Evolutionary conservation across 2,888 invertebrate species (phyloP), one percentile per base, ranked within the genome.

Genomic region (Epinotia ramella): DNA sequence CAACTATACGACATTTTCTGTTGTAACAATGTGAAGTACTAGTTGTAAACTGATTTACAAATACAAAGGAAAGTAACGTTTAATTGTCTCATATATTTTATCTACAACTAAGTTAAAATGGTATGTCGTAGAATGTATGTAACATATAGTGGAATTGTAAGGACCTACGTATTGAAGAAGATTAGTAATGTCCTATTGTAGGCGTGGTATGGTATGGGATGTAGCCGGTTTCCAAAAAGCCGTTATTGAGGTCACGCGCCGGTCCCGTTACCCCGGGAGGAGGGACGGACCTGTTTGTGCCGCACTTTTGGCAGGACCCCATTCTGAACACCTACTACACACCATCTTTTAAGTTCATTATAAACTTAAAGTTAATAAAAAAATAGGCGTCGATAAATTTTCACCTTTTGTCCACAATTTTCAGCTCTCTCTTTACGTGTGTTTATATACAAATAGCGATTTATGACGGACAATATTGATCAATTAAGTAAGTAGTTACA

Each of bases 221-320:
- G 72, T n/a, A 76, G 76, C 76, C 76, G 84, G 82, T 84, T 83
- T 84, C 87, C 77, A 82, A 88, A 87, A 86, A 78, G 81, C 73
- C 76, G 71, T 73, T 82, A 88, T 87, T 86, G 86, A 77, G 85
- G 87, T 86, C 87, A 85, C 71, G 80, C 73, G 76, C 73, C 57
- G 70, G 73, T 71, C 71, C 78, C 74, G 77, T 78, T 70, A 78
- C 49, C 71, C 64, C 62, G 67, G 73, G 73, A 67, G 67, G 59
- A 49, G 60, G 67, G 63, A 63, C 76, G 64, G 44, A 76, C 76
- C 76, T 76, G 76, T 76, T 76, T 56, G 64, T 57, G 68, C 56
- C 62, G 66, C 62, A 28, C 65, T 63, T 76, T 76, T 72, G 76
- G 72, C 71, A 72, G 76, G 72, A 72, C 66, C 66, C 28, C 0